phyloP scores from a whole-genome alignment of 92 coral and sea anemone genomes.

The Phenganax subtilis region DNA sequence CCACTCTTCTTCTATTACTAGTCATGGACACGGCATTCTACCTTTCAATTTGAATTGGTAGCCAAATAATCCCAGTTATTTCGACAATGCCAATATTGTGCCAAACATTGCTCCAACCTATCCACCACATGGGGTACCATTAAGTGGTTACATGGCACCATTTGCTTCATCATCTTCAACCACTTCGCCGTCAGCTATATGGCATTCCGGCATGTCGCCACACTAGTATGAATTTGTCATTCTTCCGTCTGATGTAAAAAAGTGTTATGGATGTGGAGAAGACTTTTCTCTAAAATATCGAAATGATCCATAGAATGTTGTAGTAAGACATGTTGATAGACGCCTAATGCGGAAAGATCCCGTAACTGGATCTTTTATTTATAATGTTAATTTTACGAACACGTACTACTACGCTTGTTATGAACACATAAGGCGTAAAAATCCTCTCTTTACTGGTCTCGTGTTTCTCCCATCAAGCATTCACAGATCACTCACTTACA shows the following conservation, averaged over 20 bases:
- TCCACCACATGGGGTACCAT: too few relatives aligned
- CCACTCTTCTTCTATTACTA: too few relatives aligned
- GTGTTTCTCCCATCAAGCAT: too few relatives aligned
- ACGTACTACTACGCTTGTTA: too few relatives aligned
- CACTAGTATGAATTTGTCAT: background rate
- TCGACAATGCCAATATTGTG: background rate
- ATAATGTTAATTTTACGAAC: slow-evolving; percentile 20
- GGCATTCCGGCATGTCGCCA: slow-evolving; percentile 7
- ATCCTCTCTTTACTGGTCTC: background rate
- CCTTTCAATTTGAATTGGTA: background rate
- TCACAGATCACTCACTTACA: too few relatives aligned
- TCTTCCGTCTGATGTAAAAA: slow-evolving; percentile 33
- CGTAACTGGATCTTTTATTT: slow-evolving; percentile 14
- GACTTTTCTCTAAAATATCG: slow-evolving; percentile 37
- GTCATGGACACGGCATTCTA: too few relatives aligned
- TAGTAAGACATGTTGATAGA: slow-evolving; percentile 37
- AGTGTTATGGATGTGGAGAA: slow-evolving; percentile 52
- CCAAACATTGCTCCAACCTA: too few relatives aligned
- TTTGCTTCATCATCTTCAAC: background rate
- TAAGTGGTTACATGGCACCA: too few relatives aligned
- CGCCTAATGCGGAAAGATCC: slow-evolving; percentile 16
- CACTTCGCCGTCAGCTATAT: background rate
- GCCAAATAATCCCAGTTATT: too few relatives aligned
- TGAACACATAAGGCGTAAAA: background rate
- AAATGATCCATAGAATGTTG: slow-evolving; percentile 18